phyloP scores from a whole-genome alignment of 2,797 vertebrate species.

The Rhynchotus rufescens region DNA sequence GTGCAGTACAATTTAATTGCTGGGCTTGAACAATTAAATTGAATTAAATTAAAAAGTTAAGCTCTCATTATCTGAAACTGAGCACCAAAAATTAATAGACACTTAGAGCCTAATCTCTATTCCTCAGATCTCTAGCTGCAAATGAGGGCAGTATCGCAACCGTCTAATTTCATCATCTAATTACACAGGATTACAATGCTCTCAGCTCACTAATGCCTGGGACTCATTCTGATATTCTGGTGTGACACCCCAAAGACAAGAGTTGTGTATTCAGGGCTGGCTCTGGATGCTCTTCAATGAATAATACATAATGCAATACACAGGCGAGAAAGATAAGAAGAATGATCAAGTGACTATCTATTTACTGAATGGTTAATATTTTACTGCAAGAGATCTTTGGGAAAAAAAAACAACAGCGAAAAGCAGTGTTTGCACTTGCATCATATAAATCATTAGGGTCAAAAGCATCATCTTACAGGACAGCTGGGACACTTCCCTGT shows the following conservation, averaged over 20 bases:
- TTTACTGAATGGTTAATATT: background rate
- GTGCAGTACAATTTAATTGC: background rate
- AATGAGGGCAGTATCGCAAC: background rate
- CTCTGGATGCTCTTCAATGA: background rate
- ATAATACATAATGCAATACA: background rate
- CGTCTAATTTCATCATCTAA: conserved; percentile 22
- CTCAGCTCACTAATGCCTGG: background rate
- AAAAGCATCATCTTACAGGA: background rate
- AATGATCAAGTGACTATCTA: background rate
- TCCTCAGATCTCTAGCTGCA: conserved; percentile 23
- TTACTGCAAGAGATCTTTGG: background rate
- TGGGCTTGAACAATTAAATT: conserved; percentile 2
- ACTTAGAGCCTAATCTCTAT: background rate
- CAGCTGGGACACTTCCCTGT: background rate
- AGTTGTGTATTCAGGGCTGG: background rate
- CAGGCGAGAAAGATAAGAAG: background rate
- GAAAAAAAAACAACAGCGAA: background rate
- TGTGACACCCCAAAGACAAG: background rate
- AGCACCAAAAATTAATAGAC: conserved; percentile 27
- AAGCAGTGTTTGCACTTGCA: background rate
- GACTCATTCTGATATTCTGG: background rate
- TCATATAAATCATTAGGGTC: background rate
- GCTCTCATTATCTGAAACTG: conserved; percentile 26
- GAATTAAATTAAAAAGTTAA: conserved; percentile 42
- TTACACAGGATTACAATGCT: background rate